Conservation (phyloP, 2,888 invertebrate genomes). For the Hyppa rectilinea region DNA sequence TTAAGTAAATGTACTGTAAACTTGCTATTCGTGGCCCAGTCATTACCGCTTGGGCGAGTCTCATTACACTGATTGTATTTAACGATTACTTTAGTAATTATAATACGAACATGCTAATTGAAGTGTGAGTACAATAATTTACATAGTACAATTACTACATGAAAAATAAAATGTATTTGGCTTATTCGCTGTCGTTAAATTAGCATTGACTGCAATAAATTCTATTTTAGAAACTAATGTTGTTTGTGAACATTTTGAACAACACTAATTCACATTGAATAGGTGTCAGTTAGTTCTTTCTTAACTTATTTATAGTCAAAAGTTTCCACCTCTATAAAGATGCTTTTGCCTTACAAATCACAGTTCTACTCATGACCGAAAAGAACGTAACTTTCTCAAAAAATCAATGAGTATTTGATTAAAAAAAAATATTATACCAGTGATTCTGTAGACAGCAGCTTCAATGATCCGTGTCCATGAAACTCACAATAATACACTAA, state of each 20-base stretch:
- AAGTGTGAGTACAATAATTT: constrained; percentile 13
- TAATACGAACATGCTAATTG: constrained; percentile 18
- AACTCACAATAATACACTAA: constrained; percentile 21
- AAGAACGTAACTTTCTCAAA: neutral
- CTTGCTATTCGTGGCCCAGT: constrained; percentile 67
- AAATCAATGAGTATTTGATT: constrained; percentile 8
- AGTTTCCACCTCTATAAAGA: constrained; percentile 16
- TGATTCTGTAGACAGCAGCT: neutral
- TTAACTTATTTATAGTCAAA: constrained; percentile 11
- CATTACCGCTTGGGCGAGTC: constrained; percentile 73
- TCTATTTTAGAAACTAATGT: neutral
- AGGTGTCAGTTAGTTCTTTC: neutral
- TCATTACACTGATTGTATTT: constrained; percentile 71
- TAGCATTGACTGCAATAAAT: neutral
- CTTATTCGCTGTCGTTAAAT: neutral
- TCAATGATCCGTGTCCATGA: neutral
- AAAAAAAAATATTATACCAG: constrained; percentile 59
- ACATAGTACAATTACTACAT: neutral
- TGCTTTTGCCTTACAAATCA: neutral
- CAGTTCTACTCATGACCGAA: neutral
- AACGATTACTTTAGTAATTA: constrained; percentile 47
- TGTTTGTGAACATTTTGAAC: neutral
- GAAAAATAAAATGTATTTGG: neutral
- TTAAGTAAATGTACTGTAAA: constrained; percentile 35
- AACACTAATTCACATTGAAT: constrained; percentile 1